These are phyloP conservation scores for Diploscapter pachys DNA, from an alignment of 1,140 invertebrate genomes.

Conservation along the genomic window DNA sequence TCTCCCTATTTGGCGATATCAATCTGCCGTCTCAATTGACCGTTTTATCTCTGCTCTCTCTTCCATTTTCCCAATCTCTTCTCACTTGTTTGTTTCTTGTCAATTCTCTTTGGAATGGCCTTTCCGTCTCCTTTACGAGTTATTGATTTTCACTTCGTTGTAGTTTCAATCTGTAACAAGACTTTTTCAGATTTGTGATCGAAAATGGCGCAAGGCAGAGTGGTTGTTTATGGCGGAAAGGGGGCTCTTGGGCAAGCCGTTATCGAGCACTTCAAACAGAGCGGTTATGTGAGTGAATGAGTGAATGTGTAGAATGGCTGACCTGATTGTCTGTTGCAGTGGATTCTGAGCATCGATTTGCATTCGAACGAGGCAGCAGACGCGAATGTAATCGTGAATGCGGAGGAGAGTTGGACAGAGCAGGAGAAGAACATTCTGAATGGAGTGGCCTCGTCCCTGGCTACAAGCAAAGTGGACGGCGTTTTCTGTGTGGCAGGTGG, in stretches of 20 bases:
- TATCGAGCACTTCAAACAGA: slow-evolving; percentile 80
- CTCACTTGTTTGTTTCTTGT: no score
- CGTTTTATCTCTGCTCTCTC: no score
- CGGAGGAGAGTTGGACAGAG: slow-evolving; percentile 66
- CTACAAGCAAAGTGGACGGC: slow-evolving; percentile 77
- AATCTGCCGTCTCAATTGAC: no score
- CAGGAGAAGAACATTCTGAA: slow-evolving; percentile 66
- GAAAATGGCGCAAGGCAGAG: slow-evolving; percentile 43
- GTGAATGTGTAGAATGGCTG: slow-evolving; percentile 10
- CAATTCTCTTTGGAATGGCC: no score
- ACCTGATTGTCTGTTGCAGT: slow-evolving; percentile 65
- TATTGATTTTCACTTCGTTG: no score
- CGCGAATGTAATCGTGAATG: slow-evolving; percentile 73
- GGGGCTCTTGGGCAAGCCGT: slow-evolving; percentile 84
- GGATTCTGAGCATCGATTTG: slow-evolving; percentile 90
- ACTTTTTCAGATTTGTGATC: not conserved
- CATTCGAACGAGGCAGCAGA: slow-evolving; percentile 82
- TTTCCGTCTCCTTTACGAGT: no score
- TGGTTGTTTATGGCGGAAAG: slow-evolving; percentile 71
- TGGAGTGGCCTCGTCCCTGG: slow-evolving; percentile 64
- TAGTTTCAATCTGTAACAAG: no score
- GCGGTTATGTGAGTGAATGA: slow-evolving; percentile 69
- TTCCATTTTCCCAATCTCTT: no score
- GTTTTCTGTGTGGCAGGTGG: slow-evolving; percentile 97
- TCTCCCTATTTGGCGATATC: no score